Evolutionary conservation across 2,888 invertebrate genomes (phyloP).

Genomic region (Endotricha flammealis): DNA sequence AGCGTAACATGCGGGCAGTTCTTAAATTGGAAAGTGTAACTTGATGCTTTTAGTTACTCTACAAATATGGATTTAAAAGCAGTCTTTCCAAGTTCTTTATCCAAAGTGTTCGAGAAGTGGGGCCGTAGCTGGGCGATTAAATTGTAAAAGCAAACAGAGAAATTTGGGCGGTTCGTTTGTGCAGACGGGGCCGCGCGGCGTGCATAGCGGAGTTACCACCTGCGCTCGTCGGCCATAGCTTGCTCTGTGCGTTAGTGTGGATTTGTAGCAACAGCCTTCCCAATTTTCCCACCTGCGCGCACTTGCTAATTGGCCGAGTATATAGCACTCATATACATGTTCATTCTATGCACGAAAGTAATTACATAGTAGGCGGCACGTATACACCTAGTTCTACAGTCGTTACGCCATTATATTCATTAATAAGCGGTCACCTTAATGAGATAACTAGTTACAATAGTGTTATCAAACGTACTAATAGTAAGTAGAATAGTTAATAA

Average conservation of each 20-base stretch:
- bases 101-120: constrained; percentile 37
- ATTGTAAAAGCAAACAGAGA: constrained; percentile 57
- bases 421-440: too few species aligned
- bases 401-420: too few species aligned
- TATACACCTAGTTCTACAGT: constrained; percentile 1
- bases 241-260: constrained; percentile 44
- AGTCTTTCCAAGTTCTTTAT: constrained; percentile 40
- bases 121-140: constrained; percentile 37
- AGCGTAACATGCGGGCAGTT: constrained; percentile 21
- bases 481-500: too few species aligned
- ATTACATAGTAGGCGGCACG: too few species aligned
- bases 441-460: too few species aligned
- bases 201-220: constrained; percentile 62
- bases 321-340: constrained; percentile 33
- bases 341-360: too few species aligned
- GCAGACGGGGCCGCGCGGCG: constrained; percentile 38
- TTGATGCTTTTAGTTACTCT: constrained; percentile 55
- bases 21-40: constrained; percentile 46
- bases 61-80: constrained; percentile 47
- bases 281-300: constrained; percentile 48
- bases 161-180: constrained; percentile 73
- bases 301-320: constrained; percentile 40
- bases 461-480: too few species aligned
- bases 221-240: constrained; percentile 59
- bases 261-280: constrained; percentile 39